These are phyloP conservation scores for Falco berigora DNA, from an alignment of 2,797 vertebrate species.

Conservation along the genomic window DNA sequence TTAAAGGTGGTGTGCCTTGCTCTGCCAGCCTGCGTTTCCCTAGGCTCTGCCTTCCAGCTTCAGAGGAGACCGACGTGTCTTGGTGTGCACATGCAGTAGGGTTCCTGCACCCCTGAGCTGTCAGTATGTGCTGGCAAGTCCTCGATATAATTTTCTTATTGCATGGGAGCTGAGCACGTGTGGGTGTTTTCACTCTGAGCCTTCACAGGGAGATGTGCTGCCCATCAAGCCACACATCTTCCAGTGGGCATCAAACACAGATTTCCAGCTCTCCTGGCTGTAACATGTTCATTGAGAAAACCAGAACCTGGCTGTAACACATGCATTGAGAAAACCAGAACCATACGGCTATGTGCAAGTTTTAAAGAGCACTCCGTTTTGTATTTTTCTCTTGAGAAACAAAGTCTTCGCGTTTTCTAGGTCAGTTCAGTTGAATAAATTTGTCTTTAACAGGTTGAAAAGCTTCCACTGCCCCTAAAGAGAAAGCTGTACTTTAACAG, in stretches of 20 bases:
- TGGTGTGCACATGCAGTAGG: neutral
- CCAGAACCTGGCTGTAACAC: neutral
- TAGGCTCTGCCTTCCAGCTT: neutral
- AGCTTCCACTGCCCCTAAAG: neutral
- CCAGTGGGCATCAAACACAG: neutral
- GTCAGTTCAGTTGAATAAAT: neutral
- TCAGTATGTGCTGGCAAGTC: neutral
- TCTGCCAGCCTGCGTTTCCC: neutral
- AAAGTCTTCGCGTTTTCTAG: neutral
- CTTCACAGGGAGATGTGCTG: neutral
- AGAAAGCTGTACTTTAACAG: neutral
- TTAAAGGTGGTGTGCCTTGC: slow-evolving; percentile 48
- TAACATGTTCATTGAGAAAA: neutral
- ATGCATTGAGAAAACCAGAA: neutral
- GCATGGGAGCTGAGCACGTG: neutral
- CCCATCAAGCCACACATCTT: rapidly evolving
- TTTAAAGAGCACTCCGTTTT: neutral
- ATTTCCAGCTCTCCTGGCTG: neutral
- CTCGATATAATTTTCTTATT: neutral
- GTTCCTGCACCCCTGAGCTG: neutral
- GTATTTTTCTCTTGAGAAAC: neutral
- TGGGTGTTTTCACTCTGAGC: neutral
- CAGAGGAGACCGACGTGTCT: neutral
- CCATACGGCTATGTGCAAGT: neutral
- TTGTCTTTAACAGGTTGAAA: neutral